These are phyloP conservation scores for Bucco capensis DNA, from an alignment of 2,113 vertebrate species.

Conservation along the genomic window DNA sequence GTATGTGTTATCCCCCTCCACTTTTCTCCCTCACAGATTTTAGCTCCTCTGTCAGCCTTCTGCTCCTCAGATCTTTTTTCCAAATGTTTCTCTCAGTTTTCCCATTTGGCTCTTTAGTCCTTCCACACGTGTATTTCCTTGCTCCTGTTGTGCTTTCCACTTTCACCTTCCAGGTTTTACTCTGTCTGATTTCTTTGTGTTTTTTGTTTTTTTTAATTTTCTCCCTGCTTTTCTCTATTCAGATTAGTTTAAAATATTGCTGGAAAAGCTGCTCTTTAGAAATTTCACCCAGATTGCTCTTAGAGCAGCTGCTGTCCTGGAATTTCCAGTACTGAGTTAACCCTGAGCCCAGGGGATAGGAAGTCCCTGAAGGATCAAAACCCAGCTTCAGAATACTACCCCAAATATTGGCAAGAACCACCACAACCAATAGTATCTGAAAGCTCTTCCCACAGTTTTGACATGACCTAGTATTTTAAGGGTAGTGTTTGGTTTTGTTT, in stretches of 20 bases:
- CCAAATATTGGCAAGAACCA: not conserved
- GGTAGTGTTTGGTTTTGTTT: not conserved
- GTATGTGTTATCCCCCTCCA: not conserved
- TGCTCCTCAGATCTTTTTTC: slow-evolving; percentile 24
- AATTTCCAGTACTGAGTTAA: not conserved
- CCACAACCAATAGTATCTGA: not conserved
- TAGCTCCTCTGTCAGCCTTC: slow-evolving; percentile 29
- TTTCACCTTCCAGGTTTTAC: not conserved
- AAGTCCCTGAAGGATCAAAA: slow-evolving; percentile 20
- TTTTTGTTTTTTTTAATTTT: not conserved
- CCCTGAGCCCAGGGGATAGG: not conserved
- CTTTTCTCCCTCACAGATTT: not conserved
- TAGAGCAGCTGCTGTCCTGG: not conserved
- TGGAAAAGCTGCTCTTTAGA: slow-evolving; percentile 14
- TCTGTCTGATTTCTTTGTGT: not conserved
- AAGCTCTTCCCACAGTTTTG: slow-evolving; percentile 7
- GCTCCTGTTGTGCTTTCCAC: not conserved
- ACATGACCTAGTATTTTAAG: not conserved
- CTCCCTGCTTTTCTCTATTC: not conserved
- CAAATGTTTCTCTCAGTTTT: slow-evolving; percentile 42
- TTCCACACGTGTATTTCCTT: slow-evolving; percentile 11
- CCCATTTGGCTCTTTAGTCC: slow-evolving; percentile 10
- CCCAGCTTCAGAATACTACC: not conserved
- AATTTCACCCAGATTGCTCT: not conserved
- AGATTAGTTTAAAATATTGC: not conserved